Conservation (phyloP, 2,888 invertebrate species). For the Drosophila subsilvestris region DNA sequence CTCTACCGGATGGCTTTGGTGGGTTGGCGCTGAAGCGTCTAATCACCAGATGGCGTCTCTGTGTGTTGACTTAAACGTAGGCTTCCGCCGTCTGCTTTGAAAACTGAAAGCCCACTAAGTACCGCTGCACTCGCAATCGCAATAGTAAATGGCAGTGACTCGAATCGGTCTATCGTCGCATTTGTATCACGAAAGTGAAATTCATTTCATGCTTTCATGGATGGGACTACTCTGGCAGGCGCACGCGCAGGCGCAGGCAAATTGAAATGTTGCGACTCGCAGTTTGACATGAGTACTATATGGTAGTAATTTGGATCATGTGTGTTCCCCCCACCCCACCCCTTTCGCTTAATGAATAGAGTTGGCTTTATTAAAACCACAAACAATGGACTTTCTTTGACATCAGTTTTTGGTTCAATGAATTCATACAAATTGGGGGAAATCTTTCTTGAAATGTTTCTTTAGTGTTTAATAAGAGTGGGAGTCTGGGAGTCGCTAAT, state of each 20-base stretch:
- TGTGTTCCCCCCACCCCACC: no score
- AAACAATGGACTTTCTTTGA: not conserved
- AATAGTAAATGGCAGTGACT: not conserved
- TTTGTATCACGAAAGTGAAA: constrained; percentile 64
- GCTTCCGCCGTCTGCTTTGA: constrained; percentile 62
- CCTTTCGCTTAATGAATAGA: not conserved
- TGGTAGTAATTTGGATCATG: constrained; percentile 12
- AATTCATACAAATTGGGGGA: not conserved
- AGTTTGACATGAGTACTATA: constrained; percentile 25
- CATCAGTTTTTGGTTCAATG: not conserved
- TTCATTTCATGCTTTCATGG: constrained; percentile 39
- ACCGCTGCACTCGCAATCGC: constrained; percentile 29
- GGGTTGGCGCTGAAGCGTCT: constrained; percentile 50
- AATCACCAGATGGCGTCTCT: constrained; percentile 42
- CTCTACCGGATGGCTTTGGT: not conserved
- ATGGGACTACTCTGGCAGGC: constrained; percentile 18
- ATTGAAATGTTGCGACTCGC: constrained; percentile 40
- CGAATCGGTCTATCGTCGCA: constrained; percentile 30
- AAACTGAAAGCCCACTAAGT: constrained; percentile 59
- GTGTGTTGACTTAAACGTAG: constrained; percentile 38
- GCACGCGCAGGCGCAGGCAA: constrained; percentile 17
- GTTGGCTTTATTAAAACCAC: not conserved
- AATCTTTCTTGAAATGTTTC: not conserved
- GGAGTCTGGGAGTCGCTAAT: not conserved
- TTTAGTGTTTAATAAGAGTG: not conserved